phyloP scores from a whole-genome alignment of 2,888 invertebrate genomes.

The Euspilapteryx auroguttella region DNA sequence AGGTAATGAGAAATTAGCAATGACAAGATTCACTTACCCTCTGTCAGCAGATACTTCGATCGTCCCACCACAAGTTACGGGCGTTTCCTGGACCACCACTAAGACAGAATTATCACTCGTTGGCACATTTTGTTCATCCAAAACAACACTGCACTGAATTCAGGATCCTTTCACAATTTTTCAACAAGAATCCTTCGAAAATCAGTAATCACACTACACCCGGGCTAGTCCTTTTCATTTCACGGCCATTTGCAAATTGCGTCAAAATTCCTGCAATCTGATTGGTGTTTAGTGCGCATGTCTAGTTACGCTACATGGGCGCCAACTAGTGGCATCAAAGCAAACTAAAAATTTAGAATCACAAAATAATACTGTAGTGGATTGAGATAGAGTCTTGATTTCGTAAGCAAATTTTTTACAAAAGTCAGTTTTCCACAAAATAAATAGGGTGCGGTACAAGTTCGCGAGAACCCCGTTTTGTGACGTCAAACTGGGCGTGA shows the following conservation, averaged over 20 bases:
- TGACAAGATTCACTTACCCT: constrained; percentile 59
- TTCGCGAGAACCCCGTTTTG: constrained; percentile 45
- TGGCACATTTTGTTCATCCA: constrained; percentile 54
- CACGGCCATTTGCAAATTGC: constrained; percentile 64
- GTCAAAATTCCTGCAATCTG: constrained; percentile 49
- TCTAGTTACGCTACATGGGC: constrained; percentile 20
- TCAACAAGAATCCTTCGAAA: constrained; percentile 46
- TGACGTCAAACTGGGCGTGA: constrained; percentile 64
- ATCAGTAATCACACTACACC: constrained; percentile 46
- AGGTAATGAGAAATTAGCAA: too few species aligned
- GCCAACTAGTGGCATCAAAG: constrained; percentile 22
- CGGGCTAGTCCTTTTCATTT: constrained; percentile 54
- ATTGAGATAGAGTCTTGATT: constrained; percentile 2
- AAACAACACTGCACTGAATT: constrained; percentile 47
- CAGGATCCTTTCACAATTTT: constrained; percentile 37
- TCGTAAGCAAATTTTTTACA: constrained; percentile 9
- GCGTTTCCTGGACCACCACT: constrained; percentile 50
- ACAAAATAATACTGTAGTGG: constrained; percentile 1
- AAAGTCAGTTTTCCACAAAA: constrained; percentile 18
- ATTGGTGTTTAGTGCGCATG: constrained; percentile 49
- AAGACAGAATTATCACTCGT: constrained; percentile 56
- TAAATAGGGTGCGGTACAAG: constrained; percentile 51
- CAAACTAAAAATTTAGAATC: constrained; percentile 19
- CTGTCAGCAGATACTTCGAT: constrained; percentile 50
- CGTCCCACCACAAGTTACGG: constrained; percentile 45